Conservation (phyloP, 2,113 vertebrate species). For the Pionites leucogaster region DNA sequence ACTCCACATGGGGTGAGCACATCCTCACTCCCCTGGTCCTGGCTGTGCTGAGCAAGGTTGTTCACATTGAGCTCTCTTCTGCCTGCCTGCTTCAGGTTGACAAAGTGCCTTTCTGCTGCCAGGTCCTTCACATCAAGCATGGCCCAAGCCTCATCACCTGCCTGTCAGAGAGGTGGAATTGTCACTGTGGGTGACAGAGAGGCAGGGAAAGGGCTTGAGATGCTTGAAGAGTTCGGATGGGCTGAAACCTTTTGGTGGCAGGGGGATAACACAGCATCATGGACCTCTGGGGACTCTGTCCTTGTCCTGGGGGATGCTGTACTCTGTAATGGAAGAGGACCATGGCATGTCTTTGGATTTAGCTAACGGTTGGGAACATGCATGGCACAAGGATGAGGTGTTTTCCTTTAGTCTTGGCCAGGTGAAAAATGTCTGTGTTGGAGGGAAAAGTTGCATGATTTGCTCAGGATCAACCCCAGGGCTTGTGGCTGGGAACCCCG, state of each 20-base stretch:
- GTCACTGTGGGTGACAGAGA: not conserved
- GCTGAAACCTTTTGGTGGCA: not conserved
- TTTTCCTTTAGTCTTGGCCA: not conserved
- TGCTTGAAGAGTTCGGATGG: not conserved
- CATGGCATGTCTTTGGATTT: not conserved
- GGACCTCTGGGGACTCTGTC: not conserved
- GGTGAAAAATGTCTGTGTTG: not conserved
- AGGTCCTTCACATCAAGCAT: not conserved
- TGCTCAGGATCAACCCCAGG: not conserved
- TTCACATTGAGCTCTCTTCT: not conserved
- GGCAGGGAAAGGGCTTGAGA: not conserved
- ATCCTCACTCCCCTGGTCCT: not conserved
- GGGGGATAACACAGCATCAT: not conserved
- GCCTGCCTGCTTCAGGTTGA: not conserved
- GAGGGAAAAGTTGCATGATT: not conserved
- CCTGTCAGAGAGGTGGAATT: accelerated
- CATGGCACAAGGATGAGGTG: accelerated
- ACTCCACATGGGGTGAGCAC: not conserved
- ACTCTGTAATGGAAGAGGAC: not conserved
- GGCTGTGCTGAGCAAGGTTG: not conserved
- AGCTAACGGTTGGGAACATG: not conserved
- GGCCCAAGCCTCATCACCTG: not conserved
- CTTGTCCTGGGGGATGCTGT: not conserved
- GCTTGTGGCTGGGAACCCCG: not conserved
- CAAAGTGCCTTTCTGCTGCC: not conserved